phyloP scores from a whole-genome alignment of 2,797 vertebrate genomes.

The Synaphobranchus kaupii region DNA sequence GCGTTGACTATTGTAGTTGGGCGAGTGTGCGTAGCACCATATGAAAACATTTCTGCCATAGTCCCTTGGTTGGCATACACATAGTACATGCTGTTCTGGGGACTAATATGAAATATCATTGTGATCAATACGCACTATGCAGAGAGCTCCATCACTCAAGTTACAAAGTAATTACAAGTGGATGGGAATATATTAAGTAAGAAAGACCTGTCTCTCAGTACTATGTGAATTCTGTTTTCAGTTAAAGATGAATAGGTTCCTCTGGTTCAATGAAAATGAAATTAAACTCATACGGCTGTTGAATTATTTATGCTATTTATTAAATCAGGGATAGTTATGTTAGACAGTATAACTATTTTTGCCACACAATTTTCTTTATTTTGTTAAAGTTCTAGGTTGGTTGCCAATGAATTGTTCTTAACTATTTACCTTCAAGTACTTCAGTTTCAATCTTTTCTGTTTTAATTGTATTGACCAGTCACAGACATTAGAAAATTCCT shows the following conservation, averaged over 20 bases:
- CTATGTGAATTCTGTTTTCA: neutral
- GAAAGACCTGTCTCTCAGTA: neutral
- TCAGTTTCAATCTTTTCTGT: neutral
- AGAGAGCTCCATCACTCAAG: neutral
- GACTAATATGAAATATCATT: neutral
- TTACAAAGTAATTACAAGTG: conserved; percentile 17
- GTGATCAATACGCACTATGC: conserved; percentile 11
- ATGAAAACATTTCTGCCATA: neutral
- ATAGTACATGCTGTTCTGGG: neutral
- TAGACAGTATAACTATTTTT: neutral
- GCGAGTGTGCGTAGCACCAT: too few species aligned
- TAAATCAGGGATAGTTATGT: neutral
- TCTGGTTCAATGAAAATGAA: conserved; percentile 1
- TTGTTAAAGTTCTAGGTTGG: neutral
- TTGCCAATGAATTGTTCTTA: neutral
- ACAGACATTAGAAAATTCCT: neutral
- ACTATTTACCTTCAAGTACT: neutral
- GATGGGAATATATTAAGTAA: neutral
- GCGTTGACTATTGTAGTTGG: too few species aligned
- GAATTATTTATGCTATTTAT: conserved; percentile 23
- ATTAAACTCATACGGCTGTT: conserved; percentile 3
- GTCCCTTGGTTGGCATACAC: neutral
- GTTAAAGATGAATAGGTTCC: neutral
- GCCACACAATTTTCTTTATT: neutral
- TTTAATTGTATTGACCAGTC: neutral